Evolutionary conservation across 2,888 invertebrate genomes (phyloP), one percentile per base, ranked within the genome.

Genomic region (Caenorhabditis uteleia): DNA sequence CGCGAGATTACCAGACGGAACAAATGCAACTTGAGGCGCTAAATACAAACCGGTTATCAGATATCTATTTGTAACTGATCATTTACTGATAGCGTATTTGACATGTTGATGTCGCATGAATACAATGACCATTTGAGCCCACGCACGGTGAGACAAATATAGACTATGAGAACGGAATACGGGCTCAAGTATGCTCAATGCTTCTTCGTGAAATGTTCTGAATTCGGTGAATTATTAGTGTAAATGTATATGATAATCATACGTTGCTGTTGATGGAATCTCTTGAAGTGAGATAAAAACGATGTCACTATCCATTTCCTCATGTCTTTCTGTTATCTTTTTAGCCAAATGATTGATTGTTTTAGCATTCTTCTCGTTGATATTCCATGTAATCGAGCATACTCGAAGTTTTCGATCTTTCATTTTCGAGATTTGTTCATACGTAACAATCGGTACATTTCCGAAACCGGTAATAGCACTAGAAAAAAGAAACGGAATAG

Each of bases 51-150:
- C 0, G 31, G 21, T 10, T 43, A 21, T 14, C 31, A 25, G n/a
- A 21, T n/a, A 10, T 16, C 5, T 34, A 34, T 34, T 34, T n/a
- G 16, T 20, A 7, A 7, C 18, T 20, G 27, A 40, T 10, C 12
- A 34, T 69, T 20, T 27, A 80, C 80, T 65, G 16, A 79, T 78
- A 10, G 78, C 72, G 39, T 77, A 80, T n/a, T 68, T 60, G 23
- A 78, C 47, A 34, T 81, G 74, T 20, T 67, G 58, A 34, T 65
- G 64, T 33, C 68, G 54, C 6, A 80, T 75, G 58, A 78, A 80
- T 7, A 80, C 65, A 16, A 80, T 56, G 7, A 80, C 42, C 79
- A 80, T 80, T 55, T 80, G 80, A n/a, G 75, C 73, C 80, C 78
- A 79, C 6, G 73, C 71, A 27, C 80, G 61, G 31, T 74, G 70